Base-by-base conservation (phyloP, 2,888 invertebrate species). In the Campoletis raptor region DNA sequence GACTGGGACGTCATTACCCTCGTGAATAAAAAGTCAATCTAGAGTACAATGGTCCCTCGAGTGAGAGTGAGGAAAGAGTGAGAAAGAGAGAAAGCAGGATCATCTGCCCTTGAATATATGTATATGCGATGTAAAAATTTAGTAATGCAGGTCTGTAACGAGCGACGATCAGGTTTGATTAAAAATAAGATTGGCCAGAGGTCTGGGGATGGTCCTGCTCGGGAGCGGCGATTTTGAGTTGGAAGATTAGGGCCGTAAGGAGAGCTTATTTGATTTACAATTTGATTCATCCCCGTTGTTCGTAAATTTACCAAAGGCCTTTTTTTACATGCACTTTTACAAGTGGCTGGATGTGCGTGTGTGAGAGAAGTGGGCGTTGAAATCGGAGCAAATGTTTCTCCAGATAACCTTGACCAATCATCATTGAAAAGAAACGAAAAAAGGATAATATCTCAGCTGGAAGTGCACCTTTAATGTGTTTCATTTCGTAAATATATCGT, bases 11-110 rank as follows among this genome's bases (percentile, higher is more conserved):
- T 89, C 90, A 92, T 92, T 91, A 92, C 90, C 89, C 90, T 84
- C 89, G 81, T 88, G 78, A 90, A 90, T 91, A 92, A 92, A 92
- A 92, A 92, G 91, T 90, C 92, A 92, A 92, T 92, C 91, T 92
- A 88, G 89, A 90, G 90, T 90, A 92, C 92, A 91, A 92, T 92
- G 91, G 90, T 87, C 89, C 83, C 83, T 76, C 82, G 85, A 24
- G 81, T 42, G 66, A 66, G 73, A 73, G 73, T 78, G 24, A 24
- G 57, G n/a, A n/a, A 61, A 45, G 76, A 85, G 73, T 37, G 67
- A 74, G 86, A 83, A 79, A 83, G 85, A 73, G 86, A 74, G 82
- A 74, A 77, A 72, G 79, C 85, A 77, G 89, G 88, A 90, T 91
- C 90, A 91, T 92, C 90, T 88, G 89, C 90, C 87, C 89, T 90